Conservation (phyloP, 2,888 invertebrate species). For the Odontocolon sp. region DNA sequence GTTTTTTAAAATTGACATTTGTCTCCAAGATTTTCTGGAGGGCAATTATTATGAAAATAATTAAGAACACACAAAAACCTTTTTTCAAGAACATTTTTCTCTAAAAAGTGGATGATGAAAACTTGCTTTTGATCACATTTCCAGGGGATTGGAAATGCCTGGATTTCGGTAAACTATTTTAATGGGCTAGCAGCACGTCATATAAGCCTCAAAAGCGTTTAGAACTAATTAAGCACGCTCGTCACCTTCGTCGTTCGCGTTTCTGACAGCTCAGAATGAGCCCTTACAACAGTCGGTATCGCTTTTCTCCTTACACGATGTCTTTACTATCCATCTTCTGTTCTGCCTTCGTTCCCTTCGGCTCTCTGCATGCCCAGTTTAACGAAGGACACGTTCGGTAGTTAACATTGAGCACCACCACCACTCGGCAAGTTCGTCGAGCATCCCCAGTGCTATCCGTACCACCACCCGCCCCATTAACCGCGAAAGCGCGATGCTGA, state of each 20-base stretch:
- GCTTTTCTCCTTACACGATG: conserved; percentile 1
- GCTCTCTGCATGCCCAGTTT: conserved; percentile 37
- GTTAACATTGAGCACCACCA: conserved; percentile 43
- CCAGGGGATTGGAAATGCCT: conserved; percentile 19
- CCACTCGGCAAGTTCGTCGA: conserved; percentile 28
- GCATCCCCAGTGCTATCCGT: conserved; percentile 9
- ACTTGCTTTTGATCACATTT: too few species aligned
- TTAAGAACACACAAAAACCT: neutral
- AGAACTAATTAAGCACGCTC: conserved; percentile 57
- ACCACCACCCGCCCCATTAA: neutral
- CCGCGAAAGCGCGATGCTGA: neutral
- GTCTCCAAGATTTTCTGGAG: neutral
- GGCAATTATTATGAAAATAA: neutral
- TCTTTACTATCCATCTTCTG: neutral
- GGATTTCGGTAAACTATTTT: conserved; percentile 42
- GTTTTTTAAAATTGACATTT: neutral
- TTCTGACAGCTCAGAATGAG: conserved; percentile 23
- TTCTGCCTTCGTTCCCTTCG: conserved; percentile 18
- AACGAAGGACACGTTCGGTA: conserved; percentile 54
- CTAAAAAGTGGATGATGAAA: neutral
- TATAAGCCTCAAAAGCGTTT: conserved; percentile 39
- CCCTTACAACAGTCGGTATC: neutral
- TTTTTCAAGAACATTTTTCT: neutral
- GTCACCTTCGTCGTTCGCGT: conserved; percentile 48
- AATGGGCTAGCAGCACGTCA: conserved; percentile 12